Evolutionary conservation across 2,113 vertebrate species (phyloP).

Genomic region (Paedocypris sp.): DNA sequence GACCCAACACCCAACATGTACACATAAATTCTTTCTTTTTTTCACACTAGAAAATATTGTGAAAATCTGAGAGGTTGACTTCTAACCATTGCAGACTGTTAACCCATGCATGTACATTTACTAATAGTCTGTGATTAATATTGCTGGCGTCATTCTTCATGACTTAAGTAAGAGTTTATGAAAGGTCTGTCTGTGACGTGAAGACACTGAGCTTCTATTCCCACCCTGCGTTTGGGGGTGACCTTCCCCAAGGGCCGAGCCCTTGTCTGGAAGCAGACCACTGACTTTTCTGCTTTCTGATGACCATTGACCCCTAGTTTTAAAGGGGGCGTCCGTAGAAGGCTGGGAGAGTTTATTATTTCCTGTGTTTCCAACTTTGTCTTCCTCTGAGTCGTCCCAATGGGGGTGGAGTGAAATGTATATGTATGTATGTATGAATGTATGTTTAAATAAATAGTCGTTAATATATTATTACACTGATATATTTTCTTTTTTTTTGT

Average conservation of each 20-base stretch:
- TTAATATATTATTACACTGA: no score
- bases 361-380: constrained; percentile 75
- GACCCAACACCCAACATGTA: no score
- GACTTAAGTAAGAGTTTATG: not conserved
- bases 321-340: constrained; percentile 64
- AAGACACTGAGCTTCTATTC: not conserved
- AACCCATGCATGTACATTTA: not conserved
- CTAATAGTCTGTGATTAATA: not conserved
- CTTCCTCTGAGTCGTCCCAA: constrained; percentile 35
- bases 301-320: constrained; percentile 75
- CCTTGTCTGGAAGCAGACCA: constrained; percentile 47
- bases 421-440: constrained; percentile 16
- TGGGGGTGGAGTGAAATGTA: constrained; percentile 8
- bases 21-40: no score
- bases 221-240: constrained; percentile 20
- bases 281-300: constrained; percentile 50
- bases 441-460: no score
- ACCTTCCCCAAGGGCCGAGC: constrained; percentile 39
- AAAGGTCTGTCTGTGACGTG: not conserved
- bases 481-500: no score
- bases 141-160: not conserved
- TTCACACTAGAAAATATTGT: no score
- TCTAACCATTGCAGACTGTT: not conserved
- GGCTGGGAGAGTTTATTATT: constrained; percentile 91
- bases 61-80: not conserved